These are phyloP conservation scores for Cryptocephalus moraei DNA, from an alignment of 2,888 invertebrate genomes.

Conservation along the genomic window DNA sequence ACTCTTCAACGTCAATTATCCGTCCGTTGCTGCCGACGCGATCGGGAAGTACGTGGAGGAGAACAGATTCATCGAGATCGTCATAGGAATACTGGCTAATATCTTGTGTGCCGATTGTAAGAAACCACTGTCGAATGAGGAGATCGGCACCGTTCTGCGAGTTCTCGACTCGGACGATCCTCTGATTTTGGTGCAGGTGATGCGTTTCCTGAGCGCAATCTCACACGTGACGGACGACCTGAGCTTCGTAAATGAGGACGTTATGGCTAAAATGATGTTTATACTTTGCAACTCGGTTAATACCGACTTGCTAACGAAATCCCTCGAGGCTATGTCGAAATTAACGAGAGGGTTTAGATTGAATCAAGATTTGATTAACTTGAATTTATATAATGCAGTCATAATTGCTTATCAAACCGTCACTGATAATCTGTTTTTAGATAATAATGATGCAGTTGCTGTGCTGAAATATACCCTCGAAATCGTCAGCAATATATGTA, in stretches of 20 bases:
- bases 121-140: constrained; percentile 45
- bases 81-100: constrained; percentile 76
- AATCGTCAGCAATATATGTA: constrained; percentile 25
- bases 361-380: constrained; percentile 13
- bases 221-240: constrained; percentile 33
- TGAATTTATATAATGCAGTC: constrained; percentile 15
- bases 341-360: constrained; percentile 23
- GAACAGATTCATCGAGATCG: constrained; percentile 61
- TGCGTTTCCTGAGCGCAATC: constrained; percentile 53
- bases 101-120: constrained; percentile 55
- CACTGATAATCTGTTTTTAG: constrained; percentile 14
- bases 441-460: constrained; percentile 18
- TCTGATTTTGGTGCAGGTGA: constrained; percentile 60
- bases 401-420: constrained; percentile 20
- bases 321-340: constrained; percentile 45
- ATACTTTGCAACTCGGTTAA: constrained; percentile 67
- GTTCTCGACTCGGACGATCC: constrained; percentile 56
- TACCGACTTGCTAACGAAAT: constrained; percentile 45
- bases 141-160: constrained; percentile 45
- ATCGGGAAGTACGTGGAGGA: constrained; percentile 38
- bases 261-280: constrained; percentile 53
- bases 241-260: constrained; percentile 41
- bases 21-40: constrained; percentile 52
- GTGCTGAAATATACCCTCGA: constrained; percentile 21
- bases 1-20: constrained; percentile 55